Evolutionary conservation across 92 coral and sea anemone genomes (phyloP).

Genomic region (Pocillopora meandrina): DNA sequence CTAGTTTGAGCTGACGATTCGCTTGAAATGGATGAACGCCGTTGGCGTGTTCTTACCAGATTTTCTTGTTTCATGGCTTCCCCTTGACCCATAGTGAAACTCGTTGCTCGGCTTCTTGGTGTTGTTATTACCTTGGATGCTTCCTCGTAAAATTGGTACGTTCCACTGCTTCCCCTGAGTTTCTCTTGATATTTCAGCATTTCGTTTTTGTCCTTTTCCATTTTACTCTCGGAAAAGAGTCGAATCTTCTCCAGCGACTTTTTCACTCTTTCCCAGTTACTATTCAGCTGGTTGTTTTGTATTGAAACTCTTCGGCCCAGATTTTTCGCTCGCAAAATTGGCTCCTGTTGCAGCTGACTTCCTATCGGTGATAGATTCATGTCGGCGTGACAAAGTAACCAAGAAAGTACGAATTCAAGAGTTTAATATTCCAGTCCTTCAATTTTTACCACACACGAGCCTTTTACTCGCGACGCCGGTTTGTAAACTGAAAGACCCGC

Average conservation of each 20-base stretch:
- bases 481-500: not conserved
- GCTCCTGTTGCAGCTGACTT: not conserved
- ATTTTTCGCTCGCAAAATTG: constrained; percentile 5
- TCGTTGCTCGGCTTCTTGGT: constrained; percentile 5
- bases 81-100: not conserved
- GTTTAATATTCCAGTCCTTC: not conserved
- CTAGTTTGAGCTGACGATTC: not conserved
- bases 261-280: constrained; percentile 39
- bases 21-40: constrained; percentile 10
- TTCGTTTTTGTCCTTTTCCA: constrained; percentile 47
- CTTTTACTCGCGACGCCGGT: not conserved
- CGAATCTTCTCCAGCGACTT: constrained; percentile 38
- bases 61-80: constrained; percentile 10
- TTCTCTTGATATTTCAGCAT: constrained; percentile 51
- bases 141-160: not conserved
- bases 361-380: not conserved
- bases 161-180: constrained; percentile 35
- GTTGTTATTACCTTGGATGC: not conserved
- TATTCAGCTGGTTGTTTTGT: constrained; percentile 45
- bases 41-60: not conserved
- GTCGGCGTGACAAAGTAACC: not conserved
- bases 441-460: not conserved
- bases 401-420: not conserved
- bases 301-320: constrained; percentile 54
- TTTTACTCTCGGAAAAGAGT: constrained; percentile 9